Percentiles rank a stretch among this genome's conserved stretches.
Conservation (phyloP, 2,888 invertebrate species). For the Cordylochernes scorpioides region DNA sequence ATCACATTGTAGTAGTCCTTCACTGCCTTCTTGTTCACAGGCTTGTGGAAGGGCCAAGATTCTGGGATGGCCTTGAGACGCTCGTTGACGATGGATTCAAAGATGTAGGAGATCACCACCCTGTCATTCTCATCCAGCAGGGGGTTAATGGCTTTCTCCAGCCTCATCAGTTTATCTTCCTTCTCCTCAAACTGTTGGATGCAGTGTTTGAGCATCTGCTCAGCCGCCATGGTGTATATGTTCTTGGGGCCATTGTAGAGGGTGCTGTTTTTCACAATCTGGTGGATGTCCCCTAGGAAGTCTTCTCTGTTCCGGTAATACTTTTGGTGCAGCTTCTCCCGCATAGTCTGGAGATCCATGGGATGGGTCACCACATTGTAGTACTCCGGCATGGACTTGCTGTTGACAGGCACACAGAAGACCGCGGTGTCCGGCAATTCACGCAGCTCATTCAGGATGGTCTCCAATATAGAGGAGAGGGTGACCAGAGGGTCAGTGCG, state of each 20-base stretch:
- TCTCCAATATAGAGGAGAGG: constrained; percentile 62
- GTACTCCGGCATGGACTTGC: constrained; percentile 80
- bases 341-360: constrained; percentile 86
- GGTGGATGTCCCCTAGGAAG: constrained; percentile 76
- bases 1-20: constrained; percentile 83
- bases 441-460: constrained; percentile 69
- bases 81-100: constrained; percentile 60
- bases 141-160: constrained; percentile 96
- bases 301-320: constrained; percentile 79
- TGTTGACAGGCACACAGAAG: too few species aligned
- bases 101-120: constrained; percentile 69
- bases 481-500: constrained; percentile 78
- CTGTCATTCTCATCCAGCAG: constrained; percentile 87
- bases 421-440: constrained; percentile 73
- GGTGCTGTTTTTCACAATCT: constrained; percentile 78
- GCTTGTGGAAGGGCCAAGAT: constrained; percentile 86
- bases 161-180: constrained; percentile 71
- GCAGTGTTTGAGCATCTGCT: constrained; percentile 61
- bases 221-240: constrained; percentile 55
- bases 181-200: constrained; percentile 63
- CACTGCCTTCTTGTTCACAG: constrained; percentile 80
- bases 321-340: constrained; percentile 62
- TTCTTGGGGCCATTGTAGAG: constrained; percentile 68
- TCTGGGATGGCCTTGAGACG: constrained; percentile 62
- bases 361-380: constrained; percentile 67